Base-by-base conservation (phyloP, 2,888 invertebrate species). In the Drosophila trichaetosa region DNA sequence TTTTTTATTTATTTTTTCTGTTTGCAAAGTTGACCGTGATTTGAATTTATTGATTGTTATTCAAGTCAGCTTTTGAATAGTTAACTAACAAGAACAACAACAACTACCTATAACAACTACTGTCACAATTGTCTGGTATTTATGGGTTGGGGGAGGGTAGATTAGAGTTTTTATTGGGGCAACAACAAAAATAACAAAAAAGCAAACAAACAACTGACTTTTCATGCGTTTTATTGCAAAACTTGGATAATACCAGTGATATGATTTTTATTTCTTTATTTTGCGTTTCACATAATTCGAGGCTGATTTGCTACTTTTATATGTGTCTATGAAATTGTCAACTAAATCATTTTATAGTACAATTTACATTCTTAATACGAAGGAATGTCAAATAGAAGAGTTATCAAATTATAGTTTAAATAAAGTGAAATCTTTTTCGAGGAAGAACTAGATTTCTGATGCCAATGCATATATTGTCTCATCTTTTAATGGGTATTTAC, bases 211-310 rank as follows among this genome's bases (percentile, higher is more conserved):
- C 29, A 66, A 59, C 36, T 60, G 51, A 51, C 75, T 27, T 66
- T 40, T 29, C 65, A 49, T 53, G 46, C 48, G 63, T 69, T 66
- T 79, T 68, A 74, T 87, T 87, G 80, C 78, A 54, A 85, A 76
- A 84, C 70, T 80, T 76, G 48, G 57, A n/a, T 60, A 51, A 72
- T 65, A 36, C n/a, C 40, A 34, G 4, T 10, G 33, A 24, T 40
- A 40, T 40, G 27, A 2, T 11, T 33, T 33, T 33, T 33, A 27
- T 69, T 58, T 51, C 29, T 67, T n/a, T 57, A 51, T 29, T 58
- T 36, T 6, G 24, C 18, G 18, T 69, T 57, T 53, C 36, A 40
- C 61, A 52, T 49, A 59, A 11, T 10, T 4, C 60, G 64, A 64
- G 76, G 33, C 49, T 18, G 29, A 58, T 31, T 59, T 8, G 21